Conservation (phyloP, 2,888 invertebrate species). For the Clistopyga incitator region DNA sequence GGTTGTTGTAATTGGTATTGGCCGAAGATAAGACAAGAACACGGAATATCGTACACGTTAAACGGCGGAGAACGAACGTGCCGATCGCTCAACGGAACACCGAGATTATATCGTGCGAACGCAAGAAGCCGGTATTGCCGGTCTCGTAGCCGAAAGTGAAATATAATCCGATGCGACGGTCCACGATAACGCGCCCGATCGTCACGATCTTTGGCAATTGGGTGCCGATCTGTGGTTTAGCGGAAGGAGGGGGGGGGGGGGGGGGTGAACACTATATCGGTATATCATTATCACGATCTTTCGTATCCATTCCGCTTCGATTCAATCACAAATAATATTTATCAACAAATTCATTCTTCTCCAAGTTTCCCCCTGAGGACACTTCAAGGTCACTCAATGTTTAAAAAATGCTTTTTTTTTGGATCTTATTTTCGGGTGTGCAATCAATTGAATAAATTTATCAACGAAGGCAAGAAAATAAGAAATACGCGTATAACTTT, state of each 20-base stretch:
- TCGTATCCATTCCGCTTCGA: neutral
- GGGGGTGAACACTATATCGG: slow-evolving; percentile 5
- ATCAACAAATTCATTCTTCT: slow-evolving; percentile 72
- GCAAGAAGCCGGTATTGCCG: slow-evolving; percentile 37
- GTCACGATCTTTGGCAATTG: slow-evolving; percentile 74
- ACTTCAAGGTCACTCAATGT: slow-evolving; percentile 6
- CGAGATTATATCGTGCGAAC: slow-evolving; percentile 55
- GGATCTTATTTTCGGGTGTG: neutral
- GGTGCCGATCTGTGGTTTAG: slow-evolving; percentile 74
- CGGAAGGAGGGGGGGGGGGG: no score
- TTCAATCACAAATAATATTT: slow-evolving; percentile 72
- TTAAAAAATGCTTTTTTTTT: no score
- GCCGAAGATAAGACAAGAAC: slow-evolving; percentile 46
- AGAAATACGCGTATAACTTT: slow-evolving; percentile 29
- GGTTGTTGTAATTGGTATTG: slow-evolving; percentile 36
- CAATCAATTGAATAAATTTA: neutral
- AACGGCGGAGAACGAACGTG: slow-evolving; percentile 26
- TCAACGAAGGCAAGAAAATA: neutral
- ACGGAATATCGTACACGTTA: slow-evolving; percentile 17
- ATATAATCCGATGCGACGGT: slow-evolving; percentile 57
- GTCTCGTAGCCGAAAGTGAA: slow-evolving; percentile 47
- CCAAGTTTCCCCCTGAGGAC: neutral
- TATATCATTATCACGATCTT: slow-evolving; percentile 42
- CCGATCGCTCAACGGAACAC: slow-evolving; percentile 40
- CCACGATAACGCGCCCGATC: slow-evolving; percentile 58